Conservation (phyloP, 1,140 invertebrate species). For the Hycleus cichorii region DNA sequence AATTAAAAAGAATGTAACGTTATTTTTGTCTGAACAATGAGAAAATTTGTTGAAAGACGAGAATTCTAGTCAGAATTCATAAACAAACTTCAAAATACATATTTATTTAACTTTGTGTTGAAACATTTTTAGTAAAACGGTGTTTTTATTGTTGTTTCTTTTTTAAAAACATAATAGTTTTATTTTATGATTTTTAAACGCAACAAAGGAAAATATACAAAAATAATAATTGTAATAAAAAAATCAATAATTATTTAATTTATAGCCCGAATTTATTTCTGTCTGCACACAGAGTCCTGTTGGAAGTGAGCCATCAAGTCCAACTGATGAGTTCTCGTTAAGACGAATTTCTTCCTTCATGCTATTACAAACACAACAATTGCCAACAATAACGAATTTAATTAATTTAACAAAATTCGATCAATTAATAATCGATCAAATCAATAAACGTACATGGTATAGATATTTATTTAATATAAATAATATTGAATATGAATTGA, state of each 20-base stretch:
- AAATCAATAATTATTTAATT: too few relatives aligned
- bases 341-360: slow-evolving; percentile 51
- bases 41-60: too few relatives aligned
- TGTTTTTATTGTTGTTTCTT: neutral
- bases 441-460: slow-evolving; percentile 44
- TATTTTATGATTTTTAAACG: neutral
- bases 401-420: slow-evolving; percentile 7
- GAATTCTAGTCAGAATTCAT: too few relatives aligned
- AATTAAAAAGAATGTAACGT: too few relatives aligned
- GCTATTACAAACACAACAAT: slow-evolving; percentile 41
- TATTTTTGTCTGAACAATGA: too few relatives aligned
- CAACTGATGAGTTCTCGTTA: slow-evolving; percentile 47
- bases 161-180: neutral
- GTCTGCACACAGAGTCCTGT: slow-evolving; percentile 31
- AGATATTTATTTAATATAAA: slow-evolving; percentile 48
- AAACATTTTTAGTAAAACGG: neutral
- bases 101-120: too few relatives aligned
- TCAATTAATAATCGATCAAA: slow-evolving; percentile 16
- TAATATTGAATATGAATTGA: slow-evolving; percentile 42
- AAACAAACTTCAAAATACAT: too few relatives aligned
- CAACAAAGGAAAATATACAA: neutral
- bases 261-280: neutral
- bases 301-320: slow-evolving; percentile 39
- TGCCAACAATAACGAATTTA: slow-evolving; percentile 13
- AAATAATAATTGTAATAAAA: neutral